Conservation (phyloP, 2,888 invertebrate genomes). For the Lissocephala sabroskyi region DNA sequence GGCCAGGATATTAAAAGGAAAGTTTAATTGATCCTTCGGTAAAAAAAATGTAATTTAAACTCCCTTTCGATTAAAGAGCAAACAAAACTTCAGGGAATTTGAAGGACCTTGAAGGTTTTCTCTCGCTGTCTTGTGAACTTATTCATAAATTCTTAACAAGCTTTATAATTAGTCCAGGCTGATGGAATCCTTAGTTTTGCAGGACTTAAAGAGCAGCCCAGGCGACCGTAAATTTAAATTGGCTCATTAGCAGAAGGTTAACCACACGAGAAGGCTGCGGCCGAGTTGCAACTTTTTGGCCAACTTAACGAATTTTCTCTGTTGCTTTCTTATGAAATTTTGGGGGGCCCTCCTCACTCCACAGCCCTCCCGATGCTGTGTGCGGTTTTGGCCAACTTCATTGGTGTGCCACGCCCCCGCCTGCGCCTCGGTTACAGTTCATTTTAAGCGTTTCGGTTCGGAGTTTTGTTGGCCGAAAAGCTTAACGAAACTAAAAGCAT, state of each 20-base stretch:
- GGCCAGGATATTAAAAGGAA: too few species aligned
- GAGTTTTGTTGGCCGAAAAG: constrained; percentile 50
- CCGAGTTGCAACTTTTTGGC: constrained; percentile 9
- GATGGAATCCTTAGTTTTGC: constrained; percentile 20
- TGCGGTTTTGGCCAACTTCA: constrained; percentile 1
- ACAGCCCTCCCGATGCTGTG: not conserved
- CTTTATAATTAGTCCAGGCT: constrained; percentile 58
- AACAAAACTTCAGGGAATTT: too few species aligned
- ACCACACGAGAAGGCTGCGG: constrained; percentile 30
- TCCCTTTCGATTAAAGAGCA: too few species aligned
- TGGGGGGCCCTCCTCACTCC: not conserved
- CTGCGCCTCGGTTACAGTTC: too few species aligned
- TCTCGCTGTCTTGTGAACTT: too few species aligned
- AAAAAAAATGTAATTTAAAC: too few species aligned
- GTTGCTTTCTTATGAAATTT: constrained; percentile 8
- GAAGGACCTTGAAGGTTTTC: too few species aligned
- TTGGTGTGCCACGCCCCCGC: too few species aligned
- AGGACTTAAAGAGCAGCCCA: constrained; percentile 5
- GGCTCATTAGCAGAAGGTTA: constrained; percentile 59
- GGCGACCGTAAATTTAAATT: constrained; percentile 54
- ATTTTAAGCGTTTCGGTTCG: constrained; percentile 21
- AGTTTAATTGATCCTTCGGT: too few species aligned
- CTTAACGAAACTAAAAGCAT: constrained; percentile 57
- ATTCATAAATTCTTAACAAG: constrained; percentile 65
- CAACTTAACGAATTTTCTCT: constrained; percentile 23